Conservation (phyloP, 2,113 vertebrate genomes). For the Salvelinus fontinalis region DNA sequence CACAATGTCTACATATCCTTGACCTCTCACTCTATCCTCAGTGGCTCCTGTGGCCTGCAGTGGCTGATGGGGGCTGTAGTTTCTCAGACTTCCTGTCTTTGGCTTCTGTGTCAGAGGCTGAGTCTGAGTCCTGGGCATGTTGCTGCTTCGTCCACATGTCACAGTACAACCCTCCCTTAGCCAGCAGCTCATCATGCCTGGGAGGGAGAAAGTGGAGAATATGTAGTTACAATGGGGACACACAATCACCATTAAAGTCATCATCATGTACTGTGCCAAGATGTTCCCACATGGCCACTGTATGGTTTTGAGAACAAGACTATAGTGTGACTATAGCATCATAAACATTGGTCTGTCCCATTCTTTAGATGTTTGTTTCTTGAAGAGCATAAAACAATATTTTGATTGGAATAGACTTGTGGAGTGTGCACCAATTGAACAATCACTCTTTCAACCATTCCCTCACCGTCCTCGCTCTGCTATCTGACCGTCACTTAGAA, state of each 20-base stretch:
- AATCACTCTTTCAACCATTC: no score
- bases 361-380: not conserved
- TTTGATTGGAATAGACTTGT: no score
- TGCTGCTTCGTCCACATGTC: conserved; percentile 94
- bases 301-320: not conserved
- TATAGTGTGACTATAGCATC: not conserved
- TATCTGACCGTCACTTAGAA: conserved; percentile 84
- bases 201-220: not conserved
- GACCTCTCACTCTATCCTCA: conserved; percentile 26
- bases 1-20: not conserved
- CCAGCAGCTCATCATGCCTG: conserved; percentile 89
- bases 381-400: no score
- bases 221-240: not conserved
- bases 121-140: conserved; percentile 70
- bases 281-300: no score
- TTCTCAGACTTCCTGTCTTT: conserved; percentile 77
- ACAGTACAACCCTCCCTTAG: conserved; percentile 82
- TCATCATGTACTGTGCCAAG: no score
- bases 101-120: conserved; percentile 73
- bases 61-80: conserved; percentile 68
- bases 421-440: no score
- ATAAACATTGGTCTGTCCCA: not conserved
- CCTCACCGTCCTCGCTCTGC: conserved; percentile 87
- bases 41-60: conserved; percentile 47
- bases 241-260: not conserved